Conservation (phyloP, 2,888 invertebrate genomes). For the Chironomus riparius region DNA sequence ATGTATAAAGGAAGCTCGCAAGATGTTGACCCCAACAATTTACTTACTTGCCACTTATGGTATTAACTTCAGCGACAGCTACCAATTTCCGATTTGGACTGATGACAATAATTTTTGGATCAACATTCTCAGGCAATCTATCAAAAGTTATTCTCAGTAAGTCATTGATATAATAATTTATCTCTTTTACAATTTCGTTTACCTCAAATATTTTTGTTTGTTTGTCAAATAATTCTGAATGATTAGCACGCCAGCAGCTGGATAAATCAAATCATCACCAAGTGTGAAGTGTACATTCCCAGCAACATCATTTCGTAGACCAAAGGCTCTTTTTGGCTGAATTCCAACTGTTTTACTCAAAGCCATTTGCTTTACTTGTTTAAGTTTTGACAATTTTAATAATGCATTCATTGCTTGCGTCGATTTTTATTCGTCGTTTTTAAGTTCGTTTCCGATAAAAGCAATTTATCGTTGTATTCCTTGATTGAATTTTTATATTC, state of each 20-base stretch:
- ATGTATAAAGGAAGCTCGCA: too few species aligned
- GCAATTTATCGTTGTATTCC: neutral
- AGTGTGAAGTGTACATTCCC: conserved; percentile 64
- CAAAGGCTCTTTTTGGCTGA: conserved; percentile 40
- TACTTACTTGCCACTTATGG: conserved; percentile 8
- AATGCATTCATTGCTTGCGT: conserved; percentile 17
- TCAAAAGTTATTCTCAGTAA: neutral
- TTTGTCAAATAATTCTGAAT: conserved; percentile 64
- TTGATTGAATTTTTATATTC: neutral
- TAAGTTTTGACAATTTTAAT: conserved; percentile 17
- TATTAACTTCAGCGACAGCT: conserved; percentile 36
- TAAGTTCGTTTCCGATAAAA: neutral
- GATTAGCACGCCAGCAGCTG: conserved; percentile 65
- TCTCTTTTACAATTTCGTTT: neutral
- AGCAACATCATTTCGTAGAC: conserved; percentile 42
- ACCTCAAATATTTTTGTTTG: conserved; percentile 62
- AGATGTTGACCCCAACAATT: too few species aligned
- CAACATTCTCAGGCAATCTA: conserved; percentile 38
- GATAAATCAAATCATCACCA: conserved; percentile 69
- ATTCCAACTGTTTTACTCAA: conserved; percentile 33
- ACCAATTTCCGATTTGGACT: conserved; percentile 38
- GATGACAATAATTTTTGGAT: conserved; percentile 36
- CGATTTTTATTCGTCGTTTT: neutral
- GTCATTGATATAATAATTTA: neutral
- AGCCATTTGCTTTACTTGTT: conserved; percentile 13